A percentile compares a stretch with the other conserved stretches of the same genome.
Evolutionary conservation across 2,797 vertebrate genomes (phyloP).

Genomic region (Heteromormyrus szaboi): DNA sequence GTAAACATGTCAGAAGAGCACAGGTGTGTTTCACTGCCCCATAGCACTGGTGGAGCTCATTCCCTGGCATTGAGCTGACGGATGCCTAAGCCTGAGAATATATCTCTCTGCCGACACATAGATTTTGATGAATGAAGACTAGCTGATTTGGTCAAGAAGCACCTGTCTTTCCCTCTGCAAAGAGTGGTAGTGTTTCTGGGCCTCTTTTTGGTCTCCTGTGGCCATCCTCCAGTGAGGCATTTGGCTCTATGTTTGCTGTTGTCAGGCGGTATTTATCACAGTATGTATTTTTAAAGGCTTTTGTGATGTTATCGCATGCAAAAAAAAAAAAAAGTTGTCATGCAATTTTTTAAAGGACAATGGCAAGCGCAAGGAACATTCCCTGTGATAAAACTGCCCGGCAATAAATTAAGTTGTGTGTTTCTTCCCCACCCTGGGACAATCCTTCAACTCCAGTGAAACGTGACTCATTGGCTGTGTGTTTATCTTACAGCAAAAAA

Average conservation of each 20-base stretch:
- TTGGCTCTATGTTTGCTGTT: slow-evolving; percentile 22
- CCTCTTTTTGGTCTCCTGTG: neutral
- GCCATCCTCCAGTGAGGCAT: neutral
- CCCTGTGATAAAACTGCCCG: neutral
- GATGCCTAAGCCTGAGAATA: neutral
- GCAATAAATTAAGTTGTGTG: neutral
- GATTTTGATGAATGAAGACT: slow-evolving; percentile 26
- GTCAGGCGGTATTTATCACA: slow-evolving; percentile 30
- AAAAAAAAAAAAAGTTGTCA: slow-evolving; percentile 7
- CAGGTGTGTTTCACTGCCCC: neutral
- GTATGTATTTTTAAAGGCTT: slow-evolving; percentile 15
- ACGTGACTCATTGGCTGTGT: neutral
- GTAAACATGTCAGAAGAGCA: neutral
- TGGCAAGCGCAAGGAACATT: neutral
- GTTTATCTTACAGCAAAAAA: slow-evolving; percentile 6
- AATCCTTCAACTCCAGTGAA: neutral
- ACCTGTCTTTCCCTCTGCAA: neutral
- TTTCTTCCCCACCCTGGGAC: neutral
- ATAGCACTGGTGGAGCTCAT: neutral
- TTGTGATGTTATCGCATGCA: slow-evolving; percentile 17
- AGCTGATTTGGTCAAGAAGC: neutral
- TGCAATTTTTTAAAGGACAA: neutral
- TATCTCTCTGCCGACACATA: slow-evolving; percentile 17
- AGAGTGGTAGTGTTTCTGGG: neutral
- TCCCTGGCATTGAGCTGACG: neutral